A percentile compares a stretch with the other conserved stretches of the same genome.
These are phyloP conservation scores for Melieria crassipennis DNA, from an alignment of 2,888 invertebrate genomes.

Conservation along the genomic window DNA sequence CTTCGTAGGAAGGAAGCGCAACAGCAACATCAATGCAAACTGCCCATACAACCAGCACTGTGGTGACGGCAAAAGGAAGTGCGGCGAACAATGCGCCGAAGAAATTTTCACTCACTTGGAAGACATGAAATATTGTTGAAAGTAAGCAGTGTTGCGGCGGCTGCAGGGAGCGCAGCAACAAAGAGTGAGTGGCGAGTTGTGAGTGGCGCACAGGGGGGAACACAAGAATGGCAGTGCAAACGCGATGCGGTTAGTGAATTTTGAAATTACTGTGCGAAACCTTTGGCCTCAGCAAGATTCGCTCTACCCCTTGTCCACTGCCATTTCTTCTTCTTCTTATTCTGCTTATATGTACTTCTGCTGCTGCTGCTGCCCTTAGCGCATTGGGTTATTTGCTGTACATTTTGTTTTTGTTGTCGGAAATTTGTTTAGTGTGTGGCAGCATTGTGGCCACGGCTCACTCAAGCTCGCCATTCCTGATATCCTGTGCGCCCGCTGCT, in stretches of 20 bases:
- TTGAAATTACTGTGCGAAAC: conserved; percentile 26
- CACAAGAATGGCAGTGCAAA: too few relatives aligned
- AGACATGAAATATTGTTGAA: too few relatives aligned
- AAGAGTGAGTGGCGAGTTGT: too few relatives aligned
- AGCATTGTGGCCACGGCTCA: conserved; percentile 19
- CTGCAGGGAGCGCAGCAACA: too few relatives aligned
- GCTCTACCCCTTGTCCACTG: conserved; percentile 25
- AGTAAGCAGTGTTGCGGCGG: too few relatives aligned
- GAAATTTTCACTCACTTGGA: too few relatives aligned
- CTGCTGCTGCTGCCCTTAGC: background rate
- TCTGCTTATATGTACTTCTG: conserved; percentile 2
- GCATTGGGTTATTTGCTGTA: too few relatives aligned
- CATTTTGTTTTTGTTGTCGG: conserved; percentile 11
- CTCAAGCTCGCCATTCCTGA: background rate
- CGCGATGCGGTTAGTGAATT: too few relatives aligned
- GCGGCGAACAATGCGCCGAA: conserved; percentile 1
- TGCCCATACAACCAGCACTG: background rate
- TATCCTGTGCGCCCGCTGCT: background rate
- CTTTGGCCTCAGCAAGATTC: conserved; percentile 34
- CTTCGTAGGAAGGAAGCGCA: conserved; percentile 15
- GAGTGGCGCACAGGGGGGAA: too few relatives aligned
- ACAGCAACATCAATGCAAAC: conserved; percentile 16
- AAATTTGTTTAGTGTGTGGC: background rate
- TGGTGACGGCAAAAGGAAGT: conserved; percentile 25
- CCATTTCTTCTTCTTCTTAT: conserved; percentile 16